A percentile compares a stretch with the other conserved stretches of the same genome.
These are phyloP conservation scores for Mimachlamys varia DNA, from an alignment of 2,888 invertebrate species.

Conservation along the genomic window DNA sequence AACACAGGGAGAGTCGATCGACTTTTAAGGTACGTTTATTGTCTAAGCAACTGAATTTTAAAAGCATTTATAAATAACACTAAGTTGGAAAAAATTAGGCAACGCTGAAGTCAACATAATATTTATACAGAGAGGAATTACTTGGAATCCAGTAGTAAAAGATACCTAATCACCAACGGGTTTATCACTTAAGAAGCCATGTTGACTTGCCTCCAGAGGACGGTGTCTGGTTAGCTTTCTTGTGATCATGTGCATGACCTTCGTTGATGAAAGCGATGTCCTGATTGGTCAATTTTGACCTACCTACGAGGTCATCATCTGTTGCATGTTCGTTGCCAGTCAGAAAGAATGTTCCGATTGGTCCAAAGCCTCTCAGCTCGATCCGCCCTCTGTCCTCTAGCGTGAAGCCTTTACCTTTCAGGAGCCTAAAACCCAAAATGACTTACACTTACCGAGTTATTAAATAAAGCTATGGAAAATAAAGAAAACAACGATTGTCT, in stretches of 20 bases:
- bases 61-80: too few species aligned
- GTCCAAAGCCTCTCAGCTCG: constrained; percentile 65
- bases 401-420: constrained; percentile 60
- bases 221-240: constrained; percentile 53
- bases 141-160: neutral
- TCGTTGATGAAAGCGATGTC: constrained; percentile 59
- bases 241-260: constrained; percentile 54
- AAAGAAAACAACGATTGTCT: too few species aligned
- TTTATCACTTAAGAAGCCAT: neutral
- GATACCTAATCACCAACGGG: neutral
- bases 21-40: too few species aligned
- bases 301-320: constrained; percentile 58
- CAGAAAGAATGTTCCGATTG: constrained; percentile 67
- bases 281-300: constrained; percentile 51
- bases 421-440: constrained; percentile 52
- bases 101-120: too few species aligned
- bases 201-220: constrained; percentile 55
- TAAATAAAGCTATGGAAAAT: too few species aligned
- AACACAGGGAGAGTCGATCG: too few species aligned
- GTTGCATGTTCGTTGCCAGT: constrained; percentile 57
- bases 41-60: too few species aligned
- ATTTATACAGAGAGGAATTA: neutral
- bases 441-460: too few species aligned
- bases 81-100: too few species aligned
- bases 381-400: constrained; percentile 68